Conservation (phyloP, 2,113 vertebrate genomes). For the Dascyllus trimaculatus region DNA sequence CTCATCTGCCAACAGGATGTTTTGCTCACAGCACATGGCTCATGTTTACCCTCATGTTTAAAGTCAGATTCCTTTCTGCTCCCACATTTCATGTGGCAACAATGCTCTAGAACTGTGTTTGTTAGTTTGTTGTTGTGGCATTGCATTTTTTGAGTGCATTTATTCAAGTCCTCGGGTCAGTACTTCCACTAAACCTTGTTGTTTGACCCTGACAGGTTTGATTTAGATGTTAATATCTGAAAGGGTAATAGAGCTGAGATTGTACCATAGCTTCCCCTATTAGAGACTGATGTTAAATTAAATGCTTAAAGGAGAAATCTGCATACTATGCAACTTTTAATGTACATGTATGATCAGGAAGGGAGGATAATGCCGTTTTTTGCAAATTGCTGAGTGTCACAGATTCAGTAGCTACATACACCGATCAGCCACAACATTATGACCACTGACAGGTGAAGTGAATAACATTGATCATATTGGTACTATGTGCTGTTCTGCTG, state of each 20-base stretch:
- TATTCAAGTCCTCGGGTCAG: background rate
- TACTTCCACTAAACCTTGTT: background rate
- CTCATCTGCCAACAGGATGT: conserved; percentile 69
- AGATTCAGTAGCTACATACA: background rate
- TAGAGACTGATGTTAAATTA: background rate
- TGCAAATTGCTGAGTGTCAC: background rate
- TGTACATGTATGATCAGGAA: background rate
- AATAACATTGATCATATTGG: no score
- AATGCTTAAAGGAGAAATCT: background rate
- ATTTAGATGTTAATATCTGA: background rate
- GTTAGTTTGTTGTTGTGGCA: background rate
- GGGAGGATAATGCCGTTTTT: background rate
- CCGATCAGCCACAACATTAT: no score
- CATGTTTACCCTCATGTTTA: conserved; percentile 58
- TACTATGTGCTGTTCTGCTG: no score
- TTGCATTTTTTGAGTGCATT: background rate
- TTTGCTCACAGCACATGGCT: conserved; percentile 55
- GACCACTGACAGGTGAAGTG: no score
- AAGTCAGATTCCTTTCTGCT: conserved; percentile 34
- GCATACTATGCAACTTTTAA: background rate
- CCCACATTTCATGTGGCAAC: conserved; percentile 10
- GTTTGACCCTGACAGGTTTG: background rate
- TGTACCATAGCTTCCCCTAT: no score
- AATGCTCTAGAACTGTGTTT: conserved; percentile 10
- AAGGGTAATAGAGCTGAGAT: no score